Evolutionary conservation across 2,888 invertebrate genomes (phyloP), one percentile per base, ranked within the genome.

Genomic region (Eledona agricola): DNA sequence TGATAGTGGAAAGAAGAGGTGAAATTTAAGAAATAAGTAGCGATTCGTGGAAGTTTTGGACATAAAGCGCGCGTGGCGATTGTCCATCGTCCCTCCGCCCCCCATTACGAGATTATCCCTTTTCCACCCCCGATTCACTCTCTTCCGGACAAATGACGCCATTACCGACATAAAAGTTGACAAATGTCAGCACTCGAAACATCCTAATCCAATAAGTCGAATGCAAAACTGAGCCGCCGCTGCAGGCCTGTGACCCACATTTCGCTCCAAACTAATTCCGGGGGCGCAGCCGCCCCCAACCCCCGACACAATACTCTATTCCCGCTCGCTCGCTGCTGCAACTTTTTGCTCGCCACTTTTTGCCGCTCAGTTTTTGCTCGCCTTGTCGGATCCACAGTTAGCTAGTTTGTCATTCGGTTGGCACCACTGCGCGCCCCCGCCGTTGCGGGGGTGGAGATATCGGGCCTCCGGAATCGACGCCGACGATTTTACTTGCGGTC

Each of bases 331-430:
- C 46, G 49, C 42, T 42, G 43, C 35, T 43, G 32, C 32, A 38
- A 66, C 68, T 74, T 74, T 73, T 73, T 72, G 70, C 65, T 60
- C 56, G 57, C 55, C 57, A 70, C 66, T 72, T 73, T 73, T 73
- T 72, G 70, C 64, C 61, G 58, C 47, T 57, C 59, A 60, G 67
- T 69, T 67, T 66, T 58, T 55, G 64, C 63, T 59, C 59, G 67
- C 70, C 71, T 71, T 75, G 76, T 76, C 76, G 75, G 76, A 76
- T 75, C 76, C 76, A 76, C 76, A 76, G 76, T 76, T 76, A 75
- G 76, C 76, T 75, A 76, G 76, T 76, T 76, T 76, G 76, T 76
- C 76, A 76, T 75, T 75, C 72, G 72, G 70, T 65, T 72, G 72
- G 72, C 73, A 72, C 71, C 72, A 66, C 65, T 65, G 67, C 63